Percentiles rank a stretch among this genome's conserved stretches.
These are phyloP conservation scores for Aplidium turbinatum DNA, from an alignment of 23 tunicate genomes.

Conservation along the genomic window DNA sequence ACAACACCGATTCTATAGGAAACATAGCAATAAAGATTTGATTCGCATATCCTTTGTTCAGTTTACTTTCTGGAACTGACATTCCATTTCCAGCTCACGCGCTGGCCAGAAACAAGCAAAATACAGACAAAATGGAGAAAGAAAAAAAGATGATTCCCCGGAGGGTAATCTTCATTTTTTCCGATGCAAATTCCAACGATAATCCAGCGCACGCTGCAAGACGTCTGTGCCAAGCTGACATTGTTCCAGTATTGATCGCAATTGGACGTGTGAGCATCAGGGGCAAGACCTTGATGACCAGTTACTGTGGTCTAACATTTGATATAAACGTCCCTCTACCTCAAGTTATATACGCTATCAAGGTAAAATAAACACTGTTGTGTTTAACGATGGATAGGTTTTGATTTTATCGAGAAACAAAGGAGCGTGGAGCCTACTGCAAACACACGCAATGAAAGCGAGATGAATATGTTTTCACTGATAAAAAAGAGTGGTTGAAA, in stretches of 20 bases:
- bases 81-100: background rate
- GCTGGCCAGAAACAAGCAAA: background rate
- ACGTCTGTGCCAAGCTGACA: constrained; percentile 77
- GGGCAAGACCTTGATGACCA: constrained; percentile 37
- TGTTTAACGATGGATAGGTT: too few relatives aligned
- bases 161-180: constrained; percentile 57
- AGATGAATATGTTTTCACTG: too few relatives aligned
- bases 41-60: background rate
- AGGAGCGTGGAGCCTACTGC: too few relatives aligned
- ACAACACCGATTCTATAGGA: background rate
- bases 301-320: constrained; percentile 66
- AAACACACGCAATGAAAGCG: too few relatives aligned
- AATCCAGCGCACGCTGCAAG: constrained; percentile 68
- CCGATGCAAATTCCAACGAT: constrained; percentile 79
- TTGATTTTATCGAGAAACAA: too few relatives aligned
- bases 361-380: constrained; percentile 30
- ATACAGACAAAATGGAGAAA: background rate
- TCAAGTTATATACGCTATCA: constrained; percentile 41
- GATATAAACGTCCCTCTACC: constrained; percentile 44
- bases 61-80: background rate
- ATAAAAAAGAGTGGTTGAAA: too few relatives aligned
- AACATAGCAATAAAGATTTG: background rate
- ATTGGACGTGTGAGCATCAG: constrained; percentile 36
- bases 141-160: constrained; percentile 20
- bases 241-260: constrained; percentile 70